Evolutionary conservation across 2,113 vertebrate species (phyloP), one percentile per base, ranked within the genome.

Genomic region (Tyrannus savana): DNA sequence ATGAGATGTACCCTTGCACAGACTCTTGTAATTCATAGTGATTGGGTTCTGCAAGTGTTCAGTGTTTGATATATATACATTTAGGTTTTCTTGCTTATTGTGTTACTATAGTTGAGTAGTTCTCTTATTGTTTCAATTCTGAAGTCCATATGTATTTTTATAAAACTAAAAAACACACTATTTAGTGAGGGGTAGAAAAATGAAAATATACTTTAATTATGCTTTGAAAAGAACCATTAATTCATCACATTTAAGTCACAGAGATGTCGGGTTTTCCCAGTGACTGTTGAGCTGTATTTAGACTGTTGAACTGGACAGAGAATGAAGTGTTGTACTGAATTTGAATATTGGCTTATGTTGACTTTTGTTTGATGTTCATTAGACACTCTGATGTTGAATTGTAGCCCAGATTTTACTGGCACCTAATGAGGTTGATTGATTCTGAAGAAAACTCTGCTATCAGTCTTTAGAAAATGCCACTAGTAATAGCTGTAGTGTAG

Each of bases 251-350:
- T 56, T n/a, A 56, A 80, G 22, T 67, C 50, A 77, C 6, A 44
- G 37, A 35, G 3, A 2, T 66, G 13, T 50, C 12, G 0, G 24
- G 8, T 39, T 41, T 35, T 0, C 74, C 46, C 14, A 25, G 7
- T 79, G 56, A 9, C 22, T 75, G 30, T 22, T 63, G 35, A 68
- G 6, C 44, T 83, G 1, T 47, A 39, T 79, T 86, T 53, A 55
- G 37, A 77, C 16, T 44, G 33, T 30, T 80, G 39, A 63, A 68
- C 64, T 90, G 69, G 19, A 50, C 14, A 73, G 49, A 33, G 33
- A 82, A 81, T 69, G 21, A 83, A 83, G 22, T 53, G 52, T 55
- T 88, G 21, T 9, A 30, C 35, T 78, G 58, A 42, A 56, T 75
- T 82, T 47, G 27, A 87, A 71, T 50, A 53, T 16, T 93, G 71